These are phyloP conservation scores for Carduelis carduelis DNA, from an alignment of 2,797 vertebrate species.

Conservation along the genomic window DNA sequence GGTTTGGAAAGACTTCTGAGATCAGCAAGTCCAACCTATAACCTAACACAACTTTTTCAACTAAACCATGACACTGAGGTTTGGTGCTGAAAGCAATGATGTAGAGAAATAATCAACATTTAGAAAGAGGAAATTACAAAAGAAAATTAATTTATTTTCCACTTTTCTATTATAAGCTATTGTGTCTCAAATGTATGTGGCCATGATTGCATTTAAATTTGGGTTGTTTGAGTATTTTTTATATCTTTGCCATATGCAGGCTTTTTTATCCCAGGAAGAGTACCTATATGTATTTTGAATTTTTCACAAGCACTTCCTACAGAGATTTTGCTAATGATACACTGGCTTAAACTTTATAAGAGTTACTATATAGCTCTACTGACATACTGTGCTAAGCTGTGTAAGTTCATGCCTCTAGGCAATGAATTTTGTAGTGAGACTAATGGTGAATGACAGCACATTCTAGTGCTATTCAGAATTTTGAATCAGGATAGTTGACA, in stretches of 20 bases:
- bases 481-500: no score
- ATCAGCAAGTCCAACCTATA: neutral
- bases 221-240: slow-evolving; percentile 32
- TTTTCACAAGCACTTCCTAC: slow-evolving; percentile 33
- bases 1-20: neutral
- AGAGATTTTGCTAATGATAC: slow-evolving; percentile 53
- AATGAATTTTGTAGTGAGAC: slow-evolving; percentile 13
- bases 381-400: neutral
- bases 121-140: slow-evolving; percentile 45
- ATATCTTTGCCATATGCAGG: slow-evolving; percentile 3
- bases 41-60: neutral
- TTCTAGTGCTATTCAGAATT: no score
- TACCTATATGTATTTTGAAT: slow-evolving; percentile 49
- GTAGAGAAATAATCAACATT: slow-evolving; percentile 55
- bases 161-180: slow-evolving; percentile 4
- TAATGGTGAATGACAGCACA: no score
- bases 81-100: slow-evolving; percentile 35
- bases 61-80: neutral
- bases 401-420: neutral
- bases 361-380: slow-evolving; percentile 51
- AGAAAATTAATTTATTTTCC: slow-evolving; percentile 39
- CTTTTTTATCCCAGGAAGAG: slow-evolving; percentile 1
- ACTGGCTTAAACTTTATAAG: slow-evolving; percentile 49
- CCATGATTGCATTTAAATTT: slow-evolving; percentile 58
- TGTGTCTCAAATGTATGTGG: slow-evolving; percentile 11